Base-by-base conservation (phyloP, 35 echinoderm and acorn worm species). In the Ophioderma brevispina region DNA sequence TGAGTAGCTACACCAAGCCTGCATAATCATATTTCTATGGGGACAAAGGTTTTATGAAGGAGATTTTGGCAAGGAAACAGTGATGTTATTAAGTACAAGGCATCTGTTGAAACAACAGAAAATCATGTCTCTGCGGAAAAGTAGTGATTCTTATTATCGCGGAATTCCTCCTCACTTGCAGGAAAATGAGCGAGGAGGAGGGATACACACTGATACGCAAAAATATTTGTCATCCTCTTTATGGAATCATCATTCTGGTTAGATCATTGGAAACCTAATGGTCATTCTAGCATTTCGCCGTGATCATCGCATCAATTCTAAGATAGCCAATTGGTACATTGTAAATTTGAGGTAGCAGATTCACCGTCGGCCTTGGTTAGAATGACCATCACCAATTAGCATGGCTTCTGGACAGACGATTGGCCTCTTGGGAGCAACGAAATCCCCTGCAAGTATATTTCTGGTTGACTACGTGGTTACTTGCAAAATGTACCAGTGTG, bases 391-490 rank as follows among this genome's bases (percentile, higher is more conserved):
- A 70, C n/a, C n/a, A 70, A 15, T 25, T 70, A 70, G n/a, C n/a
- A 18, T 70, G 59, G 59, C 59, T 70, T 3, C 4, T 70, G 5
- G 28, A 70, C 59, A 15, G 59, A 70, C 2, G 59, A 25, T 13
- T 70, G 59, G 59, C 59, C 59, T 13, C n/a, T 70, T 70, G 59
- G 59, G n/a, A n/a, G n/a, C n/a, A n/a, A n/a, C n/a, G 59, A 70
- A 25, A 70, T 70, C 15, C 59, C 59, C 2, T 70, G 59, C 59
- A 70, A 70, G 59, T 70, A 15, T 70, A 25, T 25, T 25, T 70
- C n/a, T 70, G 1, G 23, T 70, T 3, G 59, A 70, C n/a, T 70
- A 70, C n/a, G 59, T 70, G 2, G 59, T 30, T 25, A 30, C 59
- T 4, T n/a, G n/a, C n/a, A n/a, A n/a, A 70, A 70, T 70, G 28